Evolutionary conservation across 2,113 vertebrate genomes (phyloP), one percentile per base, ranked within the genome.

Genomic region (Phrynocephalus versicolor): DNA sequence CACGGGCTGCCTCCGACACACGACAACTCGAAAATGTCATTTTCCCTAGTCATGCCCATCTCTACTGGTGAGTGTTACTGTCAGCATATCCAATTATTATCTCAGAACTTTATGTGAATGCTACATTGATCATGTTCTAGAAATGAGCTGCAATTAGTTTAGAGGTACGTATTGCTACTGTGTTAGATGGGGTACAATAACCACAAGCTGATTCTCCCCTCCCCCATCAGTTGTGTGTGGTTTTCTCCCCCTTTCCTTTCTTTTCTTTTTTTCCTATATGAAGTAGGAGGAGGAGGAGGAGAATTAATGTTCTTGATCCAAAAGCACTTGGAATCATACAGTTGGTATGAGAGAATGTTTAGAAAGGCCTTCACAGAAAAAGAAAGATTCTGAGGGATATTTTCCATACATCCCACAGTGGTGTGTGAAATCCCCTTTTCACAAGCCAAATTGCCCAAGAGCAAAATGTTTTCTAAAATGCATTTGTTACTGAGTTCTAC

Each of bases 61-160:
- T n/a, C n/a, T n/a, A n/a, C n/a, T 25, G 19, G 77, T 45, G 21
- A 37, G 57, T 65, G 21, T 35, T 57, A 3, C 1, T 23, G 60
- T 62, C 64, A 57, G 30, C 39, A 0, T 27, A 27, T 79, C 35
- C 41, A 88, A 72, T 3, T 13, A 14, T 81, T 85, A 74, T 73
- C 78, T 87, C 55, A 72, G 33, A n/a, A 7, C 64, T 72, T 73
- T 27, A 65, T 58, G 79, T 72, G 65, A 81, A 74, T 37, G 6
- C 27, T 15, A 19, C 0, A 0, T 37, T 35, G 41, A 35, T 18
- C n/a, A 14, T 27, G 30, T 5, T 89, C 33, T 83, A 84, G 64
- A 1, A 35, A 13, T 58, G 30, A 67, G 23, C 4, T 13, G 16
- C 1, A 9, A 65, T 83, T 37, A 51, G 25, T 8, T 0, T 0